A percentile compares a stretch with the other conserved stretches of the same genome.
Conservation (phyloP, 2,797 vertebrate species). For the Coccyzus lansbergi region DNA sequence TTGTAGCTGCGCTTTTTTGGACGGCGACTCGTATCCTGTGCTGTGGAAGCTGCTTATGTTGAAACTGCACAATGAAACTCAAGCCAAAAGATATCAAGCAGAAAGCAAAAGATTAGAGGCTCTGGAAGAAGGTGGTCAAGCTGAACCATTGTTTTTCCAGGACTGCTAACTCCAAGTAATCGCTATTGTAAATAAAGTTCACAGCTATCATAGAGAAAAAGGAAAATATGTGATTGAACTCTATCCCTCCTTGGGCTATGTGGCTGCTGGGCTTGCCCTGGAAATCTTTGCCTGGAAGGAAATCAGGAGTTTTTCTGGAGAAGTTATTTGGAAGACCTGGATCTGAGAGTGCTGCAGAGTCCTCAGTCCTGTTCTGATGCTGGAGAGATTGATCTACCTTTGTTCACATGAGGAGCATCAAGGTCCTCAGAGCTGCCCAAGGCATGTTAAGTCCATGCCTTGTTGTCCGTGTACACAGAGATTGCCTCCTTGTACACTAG, state of each 20-base stretch:
- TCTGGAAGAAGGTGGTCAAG: conserved; percentile 51
- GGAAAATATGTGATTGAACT: neutral
- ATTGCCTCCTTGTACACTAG: neutral
- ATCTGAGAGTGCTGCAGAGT: neutral
- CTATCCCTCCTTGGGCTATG: neutral
- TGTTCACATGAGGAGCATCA: neutral
- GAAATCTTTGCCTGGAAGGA: neutral
- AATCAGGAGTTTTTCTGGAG: neutral
- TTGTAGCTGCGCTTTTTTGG: neutral
- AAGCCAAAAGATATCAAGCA: conserved; percentile 52
- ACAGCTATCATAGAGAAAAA: neutral
- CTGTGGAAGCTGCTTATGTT: neutral
- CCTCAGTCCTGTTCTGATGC: neutral
- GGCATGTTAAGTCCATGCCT: neutral
- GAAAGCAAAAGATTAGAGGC: conserved; percentile 55
- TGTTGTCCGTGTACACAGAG: no score
- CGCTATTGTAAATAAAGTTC: conserved; percentile 57
- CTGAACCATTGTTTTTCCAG: conserved; percentile 41
- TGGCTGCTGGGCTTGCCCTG: neutral
- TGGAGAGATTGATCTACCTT: neutral
- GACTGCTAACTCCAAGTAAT: conserved; percentile 59
- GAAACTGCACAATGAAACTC: neutral
- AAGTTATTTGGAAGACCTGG: neutral
- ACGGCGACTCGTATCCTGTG: neutral
- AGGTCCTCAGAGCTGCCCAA: neutral